Evolutionary conservation across 2,113 vertebrate species (phyloP), one percentile per base, ranked within the genome.

Genomic region (Catharus minimus): DNA sequence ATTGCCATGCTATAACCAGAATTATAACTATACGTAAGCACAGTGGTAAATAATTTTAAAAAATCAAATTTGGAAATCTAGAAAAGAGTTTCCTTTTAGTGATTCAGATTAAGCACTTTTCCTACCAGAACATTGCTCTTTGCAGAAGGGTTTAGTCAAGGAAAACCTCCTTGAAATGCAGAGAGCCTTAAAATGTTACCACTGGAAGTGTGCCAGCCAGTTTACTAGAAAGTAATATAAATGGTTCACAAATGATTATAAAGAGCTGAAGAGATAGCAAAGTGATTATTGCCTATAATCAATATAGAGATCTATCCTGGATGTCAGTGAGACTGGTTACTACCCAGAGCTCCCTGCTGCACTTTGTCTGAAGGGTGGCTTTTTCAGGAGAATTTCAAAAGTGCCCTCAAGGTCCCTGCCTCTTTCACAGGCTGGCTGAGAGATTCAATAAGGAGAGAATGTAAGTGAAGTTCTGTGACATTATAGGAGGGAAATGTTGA

Each of bases 401-500:
- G 38, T 53, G 32, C 12, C 86, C 46, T 32, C 36, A 43, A 36
- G 23, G 15, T 85, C 56, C 21, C 23, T 64, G 47, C 10, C 15
- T 64, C 49, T 91, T 50, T 65, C 22, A 28, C 9, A 18, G 16
- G 7, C 19, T 52, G 17, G 11, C 21, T 53, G 44, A 64, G 50
- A 56, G 32, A 49, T 24, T 56, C 27, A 30, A 5, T 64, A 62
- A 69, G 33, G 2, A 5, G 36, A 33, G 21, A 77, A 69, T 50
- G 2, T 50, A 43, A 47, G 23, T 44, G 27, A 65, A 72, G 33
- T 78, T 87, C 26, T 71, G 36, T 39, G 66, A 46, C 0, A 0
- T 4, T 57, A 16, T 18, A 6, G 20, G 21, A 58, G 7, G 43
- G 61, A 69, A 73, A 9, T 1, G 5, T 7, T 0, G 3, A 50